These are phyloP conservation scores for Forficula auricularia DNA, from an alignment of 1,140 invertebrate species.

Conservation along the genomic window DNA sequence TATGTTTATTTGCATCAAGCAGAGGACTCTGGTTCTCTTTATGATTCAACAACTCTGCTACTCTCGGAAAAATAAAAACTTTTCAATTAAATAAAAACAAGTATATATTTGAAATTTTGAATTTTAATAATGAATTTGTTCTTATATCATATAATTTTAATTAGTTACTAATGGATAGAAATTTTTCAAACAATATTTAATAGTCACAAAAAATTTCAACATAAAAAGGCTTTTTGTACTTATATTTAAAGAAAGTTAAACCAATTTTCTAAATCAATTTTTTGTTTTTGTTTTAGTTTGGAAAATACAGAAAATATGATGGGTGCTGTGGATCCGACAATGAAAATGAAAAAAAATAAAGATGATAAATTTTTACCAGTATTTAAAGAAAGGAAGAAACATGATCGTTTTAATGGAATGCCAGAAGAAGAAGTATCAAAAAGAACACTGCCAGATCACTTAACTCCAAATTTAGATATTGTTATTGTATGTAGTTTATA, in stretches of 20 bases:
- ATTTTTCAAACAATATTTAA: too few relatives aligned
- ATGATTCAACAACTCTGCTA: too few relatives aligned
- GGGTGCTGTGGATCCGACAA: slow-evolving; percentile 7
- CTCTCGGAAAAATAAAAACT: too few relatives aligned
- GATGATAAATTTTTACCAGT: slow-evolving; percentile 33
- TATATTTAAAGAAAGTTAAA: not conserved
- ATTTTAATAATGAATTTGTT: too few relatives aligned
- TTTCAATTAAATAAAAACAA: too few relatives aligned
- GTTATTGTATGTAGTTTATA: slow-evolving; percentile 71
- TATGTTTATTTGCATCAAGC: too few relatives aligned
- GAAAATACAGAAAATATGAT: slow-evolving; percentile 12
- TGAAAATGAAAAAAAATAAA: slow-evolving; percentile 22
- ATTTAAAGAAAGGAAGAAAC: slow-evolving; percentile 78
- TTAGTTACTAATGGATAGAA: too few relatives aligned
- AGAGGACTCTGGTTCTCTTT: too few relatives aligned
- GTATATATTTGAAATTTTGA: too few relatives aligned
- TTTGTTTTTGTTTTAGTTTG: slow-evolving; percentile 7
- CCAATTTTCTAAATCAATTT: too few relatives aligned
- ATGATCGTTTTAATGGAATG: slow-evolving; percentile 93
- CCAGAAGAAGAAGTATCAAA: slow-evolving; percentile 89
- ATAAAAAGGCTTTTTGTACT: not conserved
- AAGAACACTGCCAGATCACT: slow-evolving; percentile 81
- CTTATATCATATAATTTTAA: too few relatives aligned
- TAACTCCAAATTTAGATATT: slow-evolving; percentile 83
- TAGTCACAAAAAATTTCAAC: slow-evolving; percentile 2